These are phyloP conservation scores for Halictus rubicundus DNA, from an alignment of 1,140 invertebrate genomes.

Conservation along the genomic window DNA sequence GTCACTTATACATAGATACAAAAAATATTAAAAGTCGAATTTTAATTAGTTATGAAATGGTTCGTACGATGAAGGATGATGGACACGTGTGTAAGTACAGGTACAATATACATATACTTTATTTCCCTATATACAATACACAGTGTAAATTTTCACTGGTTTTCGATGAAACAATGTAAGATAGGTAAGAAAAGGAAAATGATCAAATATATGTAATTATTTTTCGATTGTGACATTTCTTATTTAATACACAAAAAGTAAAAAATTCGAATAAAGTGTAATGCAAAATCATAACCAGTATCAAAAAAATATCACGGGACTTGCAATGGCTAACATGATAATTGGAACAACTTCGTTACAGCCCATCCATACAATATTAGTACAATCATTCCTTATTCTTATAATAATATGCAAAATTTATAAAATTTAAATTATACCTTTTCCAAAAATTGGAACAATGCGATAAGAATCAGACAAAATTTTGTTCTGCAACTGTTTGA, in stretches of 20 bases:
- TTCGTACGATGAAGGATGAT: neutral
- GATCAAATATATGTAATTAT: neutral
- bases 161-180: neutral
- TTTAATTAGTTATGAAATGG: neutral
- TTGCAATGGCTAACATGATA: neutral
- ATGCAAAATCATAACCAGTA: neutral
- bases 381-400: neutral
- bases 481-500: neutral
- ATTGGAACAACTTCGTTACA: neutral
- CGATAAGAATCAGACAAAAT: neutral
- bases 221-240: neutral
- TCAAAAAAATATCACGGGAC: neutral
- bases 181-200: neutral
- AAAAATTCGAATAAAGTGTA: neutral
- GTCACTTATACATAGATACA: too few relatives aligned
- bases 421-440: too few relatives aligned
- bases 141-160: neutral
- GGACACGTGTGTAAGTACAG: neutral
- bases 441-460: neutral
- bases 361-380: neutral
- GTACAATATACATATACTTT: slow-evolving; percentile 19
- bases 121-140: slow-evolving; percentile 8
- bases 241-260: neutral
- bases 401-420: neutral
- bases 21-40: too few relatives aligned